Percentiles rank a stretch among this genome's conserved stretches.
Conservation (phyloP, 2,797 vertebrate species). For the Gymnoscopelus braueri region DNA sequence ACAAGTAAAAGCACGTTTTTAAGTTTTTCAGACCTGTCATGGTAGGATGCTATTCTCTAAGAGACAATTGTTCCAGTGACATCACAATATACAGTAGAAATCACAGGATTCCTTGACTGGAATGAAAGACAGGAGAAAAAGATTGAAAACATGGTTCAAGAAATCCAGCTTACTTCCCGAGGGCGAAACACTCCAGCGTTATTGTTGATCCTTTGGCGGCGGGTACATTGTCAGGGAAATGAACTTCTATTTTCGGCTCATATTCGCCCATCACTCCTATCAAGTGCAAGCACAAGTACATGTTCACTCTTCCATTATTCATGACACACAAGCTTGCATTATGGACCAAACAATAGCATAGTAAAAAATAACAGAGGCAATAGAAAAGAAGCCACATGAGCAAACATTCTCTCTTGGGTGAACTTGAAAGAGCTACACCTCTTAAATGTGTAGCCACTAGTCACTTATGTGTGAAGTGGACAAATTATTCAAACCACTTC, state of each 20-base stretch:
- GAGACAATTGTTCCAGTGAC: conserved; percentile 61
- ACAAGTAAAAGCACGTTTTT: conserved; percentile 31
- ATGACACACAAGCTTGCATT: conserved; percentile 67
- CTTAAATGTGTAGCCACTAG: conserved; percentile 50
- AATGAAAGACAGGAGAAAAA: conserved; percentile 51
- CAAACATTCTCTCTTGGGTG: conserved; percentile 66
- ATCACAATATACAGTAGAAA: conserved; percentile 47
- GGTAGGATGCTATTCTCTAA: conserved; percentile 27
- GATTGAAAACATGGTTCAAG: conserved; percentile 70
- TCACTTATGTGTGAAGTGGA: conserved; percentile 25
- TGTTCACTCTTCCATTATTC: conserved; percentile 71
- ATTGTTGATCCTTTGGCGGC: conserved; percentile 93
- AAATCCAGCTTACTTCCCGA: conserved; percentile 93
- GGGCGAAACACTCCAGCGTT: conserved; percentile 94
- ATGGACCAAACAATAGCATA: conserved; percentile 55
- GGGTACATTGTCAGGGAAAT: conserved; percentile 93
- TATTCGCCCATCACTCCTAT: conserved; percentile 97
- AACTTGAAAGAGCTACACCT: conserved; percentile 54
- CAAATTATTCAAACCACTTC: conserved; percentile 64
- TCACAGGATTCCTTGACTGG: conserved; percentile 34
- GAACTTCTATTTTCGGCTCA: conserved; percentile 98
- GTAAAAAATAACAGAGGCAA: conserved; percentile 58
- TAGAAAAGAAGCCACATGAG: conserved; percentile 58
- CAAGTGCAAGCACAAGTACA: conserved; percentile 61
- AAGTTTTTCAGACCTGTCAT: conserved; percentile 45